These are phyloP conservation scores for Volucella inflata DNA, from an alignment of 2,888 invertebrate species.

Conservation along the genomic window DNA sequence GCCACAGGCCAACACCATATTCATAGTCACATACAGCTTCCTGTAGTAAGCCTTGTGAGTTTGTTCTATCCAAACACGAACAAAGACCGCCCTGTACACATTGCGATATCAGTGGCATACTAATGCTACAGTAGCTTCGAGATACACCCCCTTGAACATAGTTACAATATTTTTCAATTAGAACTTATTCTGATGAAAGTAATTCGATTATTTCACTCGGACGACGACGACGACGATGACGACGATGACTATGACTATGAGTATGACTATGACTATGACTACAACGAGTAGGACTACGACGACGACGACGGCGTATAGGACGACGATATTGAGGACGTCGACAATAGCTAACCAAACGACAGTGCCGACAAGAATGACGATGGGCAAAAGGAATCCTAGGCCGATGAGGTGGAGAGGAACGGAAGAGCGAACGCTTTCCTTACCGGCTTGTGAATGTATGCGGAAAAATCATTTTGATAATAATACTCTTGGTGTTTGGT, in stretches of 20 bases:
- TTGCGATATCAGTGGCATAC: constrained; percentile 79
- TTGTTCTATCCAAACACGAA: constrained; percentile 44
- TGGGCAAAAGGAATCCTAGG: constrained; percentile 52
- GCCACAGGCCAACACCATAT: constrained; percentile 56
- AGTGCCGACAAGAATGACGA: constrained; percentile 43
- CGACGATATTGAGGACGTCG: constrained; percentile 36
- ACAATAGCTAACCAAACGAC: constrained; percentile 30
- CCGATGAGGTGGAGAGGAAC: constrained; percentile 4
- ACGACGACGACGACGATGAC: constrained; percentile 76
- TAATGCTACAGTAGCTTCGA: constrained; percentile 76
- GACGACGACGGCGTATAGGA: constrained; percentile 2
- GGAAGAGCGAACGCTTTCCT: constrained; percentile 22
- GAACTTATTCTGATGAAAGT: constrained; percentile 84
- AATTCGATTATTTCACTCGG: constrained; percentile 84
- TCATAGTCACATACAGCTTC: constrained; percentile 31
- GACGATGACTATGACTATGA: constrained; percentile 70
- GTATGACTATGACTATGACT: constrained; percentile 65
- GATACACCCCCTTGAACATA: constrained; percentile 76
- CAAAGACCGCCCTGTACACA: constrained; percentile 35
- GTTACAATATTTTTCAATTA: constrained; percentile 85
- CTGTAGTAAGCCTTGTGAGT: constrained; percentile 19
- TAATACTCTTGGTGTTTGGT: constrained; percentile 43
- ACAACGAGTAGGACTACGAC: constrained; percentile 17
- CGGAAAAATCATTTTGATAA: constrained; percentile 67
- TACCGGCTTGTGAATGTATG: constrained; percentile 52